Percentiles rank a stretch among this genome's conserved stretches.
Conservation (phyloP, 1,140 invertebrate species). For the Meloidogyne floridensis region DNA sequence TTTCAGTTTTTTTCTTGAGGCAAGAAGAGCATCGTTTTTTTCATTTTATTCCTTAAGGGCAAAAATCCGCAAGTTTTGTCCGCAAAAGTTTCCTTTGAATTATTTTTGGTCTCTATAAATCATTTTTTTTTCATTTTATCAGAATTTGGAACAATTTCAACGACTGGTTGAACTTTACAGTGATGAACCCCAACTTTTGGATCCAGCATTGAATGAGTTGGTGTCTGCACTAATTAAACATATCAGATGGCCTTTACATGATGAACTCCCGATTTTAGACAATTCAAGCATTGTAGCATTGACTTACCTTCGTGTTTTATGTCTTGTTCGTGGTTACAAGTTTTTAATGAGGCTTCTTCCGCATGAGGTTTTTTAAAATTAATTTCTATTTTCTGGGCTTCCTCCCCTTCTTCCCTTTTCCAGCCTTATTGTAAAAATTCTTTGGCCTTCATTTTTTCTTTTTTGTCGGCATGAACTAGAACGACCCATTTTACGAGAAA, state of each 20-base stretch:
- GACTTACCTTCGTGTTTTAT: conserved; percentile 29
- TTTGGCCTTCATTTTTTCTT: too few relatives aligned
- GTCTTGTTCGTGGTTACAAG: conserved; percentile 34
- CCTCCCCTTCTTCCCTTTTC: background rate
- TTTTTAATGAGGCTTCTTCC: conserved; percentile 38
- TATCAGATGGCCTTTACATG: conserved; percentile 22
- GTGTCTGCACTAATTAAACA: conserved; percentile 15
- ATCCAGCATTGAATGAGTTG: conserved; percentile 26
- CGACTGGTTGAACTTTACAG: conserved; percentile 33
- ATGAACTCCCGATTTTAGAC: background rate
- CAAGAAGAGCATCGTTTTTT: background rate
- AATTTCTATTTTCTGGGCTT: background rate
- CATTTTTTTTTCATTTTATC: conserved; percentile 19
- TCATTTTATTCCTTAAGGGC: background rate
- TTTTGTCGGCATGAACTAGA: too few relatives aligned
- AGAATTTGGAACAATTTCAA: conserved; percentile 39
- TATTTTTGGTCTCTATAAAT: background rate
- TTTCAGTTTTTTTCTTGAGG: too few relatives aligned
- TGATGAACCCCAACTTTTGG: conserved; percentile 39
- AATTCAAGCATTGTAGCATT: conserved; percentile 19
- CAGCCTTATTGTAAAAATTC: too few relatives aligned
- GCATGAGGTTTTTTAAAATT: conserved; percentile 34
- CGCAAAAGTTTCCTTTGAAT: background rate
- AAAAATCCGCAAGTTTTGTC: background rate
- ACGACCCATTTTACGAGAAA: too few relatives aligned